Evolutionary conservation across 2,888 invertebrate genomes (phyloP).

Genomic region (Lithophane socia): DNA sequence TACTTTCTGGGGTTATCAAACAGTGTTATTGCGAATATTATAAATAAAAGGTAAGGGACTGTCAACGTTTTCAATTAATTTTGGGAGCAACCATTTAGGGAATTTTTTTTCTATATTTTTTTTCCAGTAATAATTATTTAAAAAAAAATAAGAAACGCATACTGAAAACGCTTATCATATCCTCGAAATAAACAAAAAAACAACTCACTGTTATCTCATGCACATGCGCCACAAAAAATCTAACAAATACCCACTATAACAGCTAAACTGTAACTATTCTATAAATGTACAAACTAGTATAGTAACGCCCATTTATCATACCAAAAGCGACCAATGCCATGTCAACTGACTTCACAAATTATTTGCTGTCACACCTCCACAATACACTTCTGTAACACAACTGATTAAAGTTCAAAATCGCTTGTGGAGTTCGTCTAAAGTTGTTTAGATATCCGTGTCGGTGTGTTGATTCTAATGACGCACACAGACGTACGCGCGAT

Average conservation of each 20-base stretch:
- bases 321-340: constrained; percentile 88
- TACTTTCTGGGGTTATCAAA: constrained; percentile 4
- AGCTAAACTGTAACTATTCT: constrained; percentile 75
- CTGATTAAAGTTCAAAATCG: constrained; percentile 62
- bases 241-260: constrained; percentile 57
- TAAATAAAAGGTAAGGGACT: no score
- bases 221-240: constrained; percentile 49
- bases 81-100: neutral
- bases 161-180: no score
- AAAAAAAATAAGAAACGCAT: neutral
- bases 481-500: constrained; percentile 73
- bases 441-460: constrained; percentile 66
- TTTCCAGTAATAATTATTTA: no score
- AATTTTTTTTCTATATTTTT: neutral
- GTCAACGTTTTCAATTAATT: neutral
- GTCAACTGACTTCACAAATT: constrained; percentile 77
- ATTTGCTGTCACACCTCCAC: constrained; percentile 65
- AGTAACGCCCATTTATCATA: constrained; percentile 87
- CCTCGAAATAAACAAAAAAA: neutral
- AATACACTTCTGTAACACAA: constrained; percentile 53
- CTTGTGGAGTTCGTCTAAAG: constrained; percentile 37
- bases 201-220: constrained; percentile 47
- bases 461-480: constrained; percentile 71
- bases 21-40: neutral
- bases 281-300: constrained; percentile 78